Conservation (phyloP, 2,797 vertebrate species). For the Pangasius larnaudii region DNA sequence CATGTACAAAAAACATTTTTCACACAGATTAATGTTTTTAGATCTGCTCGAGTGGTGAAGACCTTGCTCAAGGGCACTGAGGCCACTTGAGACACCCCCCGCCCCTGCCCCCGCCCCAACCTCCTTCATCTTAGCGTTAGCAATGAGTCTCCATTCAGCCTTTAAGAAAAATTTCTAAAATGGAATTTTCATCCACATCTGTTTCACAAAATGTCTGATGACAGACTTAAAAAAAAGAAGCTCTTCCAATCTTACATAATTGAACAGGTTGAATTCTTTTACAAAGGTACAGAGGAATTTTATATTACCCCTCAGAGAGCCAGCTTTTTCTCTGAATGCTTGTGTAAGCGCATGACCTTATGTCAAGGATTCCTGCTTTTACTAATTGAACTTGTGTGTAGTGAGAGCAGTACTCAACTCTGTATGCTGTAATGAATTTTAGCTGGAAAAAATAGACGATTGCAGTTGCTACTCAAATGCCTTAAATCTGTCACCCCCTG, state of each 20-base stretch:
- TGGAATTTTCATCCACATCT: constrained; percentile 40
- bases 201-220: constrained; percentile 39
- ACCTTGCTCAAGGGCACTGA: constrained; percentile 75
- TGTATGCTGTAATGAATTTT: constrained; percentile 27
- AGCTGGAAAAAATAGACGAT: background rate
- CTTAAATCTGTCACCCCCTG: background rate
- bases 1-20: background rate
- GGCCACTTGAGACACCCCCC: constrained; percentile 59
- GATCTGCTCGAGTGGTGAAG: constrained; percentile 69
- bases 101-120: constrained; percentile 39
- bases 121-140: background rate
- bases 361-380: constrained; percentile 50
- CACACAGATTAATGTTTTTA: constrained; percentile 22
- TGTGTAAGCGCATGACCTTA: constrained; percentile 32
- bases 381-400: constrained; percentile 32
- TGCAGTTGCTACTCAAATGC: background rate
- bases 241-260: constrained; percentile 38
- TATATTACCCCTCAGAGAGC: constrained; percentile 37
- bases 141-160: background rate
- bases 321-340: constrained; percentile 14
- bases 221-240: background rate
- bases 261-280: constrained; percentile 43
- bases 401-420: constrained; percentile 21
- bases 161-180: constrained; percentile 21
- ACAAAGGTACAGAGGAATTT: constrained; percentile 48